A percentile compares a stretch with the other conserved stretches of the same genome.
These are phyloP conservation scores for Cotesia vestalis DNA, from an alignment of 1,140 invertebrate species.

Conservation along the genomic window DNA sequence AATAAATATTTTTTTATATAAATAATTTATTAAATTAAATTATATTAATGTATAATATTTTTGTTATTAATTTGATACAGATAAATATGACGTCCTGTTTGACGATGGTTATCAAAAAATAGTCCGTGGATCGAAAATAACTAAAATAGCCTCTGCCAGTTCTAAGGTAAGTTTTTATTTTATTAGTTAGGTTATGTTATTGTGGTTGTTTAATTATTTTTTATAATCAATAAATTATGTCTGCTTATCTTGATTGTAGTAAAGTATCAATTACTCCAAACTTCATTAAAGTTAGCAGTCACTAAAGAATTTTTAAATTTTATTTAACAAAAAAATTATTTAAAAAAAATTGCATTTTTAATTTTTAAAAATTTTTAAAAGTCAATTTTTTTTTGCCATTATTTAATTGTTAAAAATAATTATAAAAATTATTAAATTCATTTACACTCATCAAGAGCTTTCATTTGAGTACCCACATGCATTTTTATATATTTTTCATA, in stretches of 20 bases:
- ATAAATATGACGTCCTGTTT: slow-evolving; percentile 83
- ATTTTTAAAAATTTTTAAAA: too few species aligned
- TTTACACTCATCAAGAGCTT: too few species aligned
- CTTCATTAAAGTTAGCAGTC: too few species aligned
- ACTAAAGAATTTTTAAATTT: too few species aligned
- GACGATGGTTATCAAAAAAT: slow-evolving; percentile 87
- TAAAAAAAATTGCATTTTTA: too few species aligned
- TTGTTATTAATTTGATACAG: slow-evolving; percentile 63
- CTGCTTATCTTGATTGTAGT: neutral
- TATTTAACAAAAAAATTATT: too few species aligned
- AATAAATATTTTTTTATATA: slow-evolving; percentile 13
- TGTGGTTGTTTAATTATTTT: slow-evolving; percentile 31
- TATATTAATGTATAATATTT: slow-evolving; percentile 20
- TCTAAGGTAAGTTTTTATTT: slow-evolving; percentile 51
- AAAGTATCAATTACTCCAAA: neutral
- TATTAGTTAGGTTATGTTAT: slow-evolving; percentile 57
- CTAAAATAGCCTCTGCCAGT: slow-evolving; percentile 64
- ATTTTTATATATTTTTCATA: too few species aligned
- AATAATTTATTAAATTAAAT: slow-evolving; percentile 32
- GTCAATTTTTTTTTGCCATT: too few species aligned
- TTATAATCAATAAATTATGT: neutral
- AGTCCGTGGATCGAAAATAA: slow-evolving; percentile 73
- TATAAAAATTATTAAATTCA: too few species aligned
- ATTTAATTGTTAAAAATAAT: too few species aligned
- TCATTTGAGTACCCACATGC: too few species aligned